A percentile compares a stretch with the other conserved stretches of the same genome.
Evolutionary conservation across 1,140 invertebrate genomes (phyloP).

Genomic region (Cardiocondyla obscurior): DNA sequence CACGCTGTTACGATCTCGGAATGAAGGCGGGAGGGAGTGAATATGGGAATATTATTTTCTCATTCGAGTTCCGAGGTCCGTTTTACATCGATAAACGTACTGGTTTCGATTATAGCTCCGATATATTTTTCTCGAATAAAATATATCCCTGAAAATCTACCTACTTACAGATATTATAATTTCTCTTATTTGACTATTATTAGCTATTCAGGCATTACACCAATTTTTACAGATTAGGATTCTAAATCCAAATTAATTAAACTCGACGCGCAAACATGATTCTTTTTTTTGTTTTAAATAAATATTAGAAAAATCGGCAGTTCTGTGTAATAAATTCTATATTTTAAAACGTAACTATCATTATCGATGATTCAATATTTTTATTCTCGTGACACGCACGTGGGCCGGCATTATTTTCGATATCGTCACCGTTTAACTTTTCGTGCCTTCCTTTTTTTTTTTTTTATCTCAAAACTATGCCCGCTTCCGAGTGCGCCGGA

Average conservation of each 20-base stretch:
- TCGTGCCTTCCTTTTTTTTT: background rate
- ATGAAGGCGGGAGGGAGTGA: background rate
- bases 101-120: background rate
- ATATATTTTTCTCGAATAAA: background rate
- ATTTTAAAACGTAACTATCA: background rate
- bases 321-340: background rate
- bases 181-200: background rate
- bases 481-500: slow-evolving; percentile 10
- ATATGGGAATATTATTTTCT: background rate
- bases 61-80: background rate
- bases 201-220: too few species aligned
- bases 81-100: background rate
- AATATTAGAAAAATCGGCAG: too few species aligned
- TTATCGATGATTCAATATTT: background rate
- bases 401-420: background rate
- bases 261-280: too few species aligned
- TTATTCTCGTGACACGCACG: background rate
- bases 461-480: too few species aligned
- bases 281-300: too few species aligned
- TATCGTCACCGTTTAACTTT: background rate
- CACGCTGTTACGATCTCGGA: background rate
- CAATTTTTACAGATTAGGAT: too few species aligned
- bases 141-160: background rate
- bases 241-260: too few species aligned
- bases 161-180: background rate